These are phyloP conservation scores for Chrysina gloriosa DNA, from an alignment of 2,888 invertebrate genomes.

Conservation along the genomic window DNA sequence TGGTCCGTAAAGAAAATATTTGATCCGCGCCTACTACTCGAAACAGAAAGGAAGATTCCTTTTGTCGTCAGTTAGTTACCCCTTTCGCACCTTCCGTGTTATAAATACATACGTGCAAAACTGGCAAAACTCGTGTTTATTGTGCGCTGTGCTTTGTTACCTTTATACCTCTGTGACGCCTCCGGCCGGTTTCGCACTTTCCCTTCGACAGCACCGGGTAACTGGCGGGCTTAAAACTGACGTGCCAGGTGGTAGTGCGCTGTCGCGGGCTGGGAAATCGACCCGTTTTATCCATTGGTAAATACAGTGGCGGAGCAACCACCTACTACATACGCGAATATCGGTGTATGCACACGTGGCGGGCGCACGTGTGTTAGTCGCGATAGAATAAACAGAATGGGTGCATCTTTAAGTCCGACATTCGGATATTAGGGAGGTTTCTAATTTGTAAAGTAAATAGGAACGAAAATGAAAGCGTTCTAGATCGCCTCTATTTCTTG, in stretches of 20 bases:
- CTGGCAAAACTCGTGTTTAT: not conserved
- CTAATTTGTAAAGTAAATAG: too few relatives aligned
- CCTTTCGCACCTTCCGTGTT: not conserved
- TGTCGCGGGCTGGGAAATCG: slow-evolving; percentile 55
- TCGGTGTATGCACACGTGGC: too few relatives aligned
- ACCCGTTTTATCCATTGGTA: slow-evolving; percentile 41
- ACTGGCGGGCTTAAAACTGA: slow-evolving; percentile 47
- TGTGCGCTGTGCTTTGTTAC: slow-evolving; percentile 56
- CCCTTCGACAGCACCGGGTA: slow-evolving; percentile 50
- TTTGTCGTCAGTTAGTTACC: too few relatives aligned
- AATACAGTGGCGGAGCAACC: slow-evolving; percentile 45
- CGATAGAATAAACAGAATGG: too few relatives aligned
- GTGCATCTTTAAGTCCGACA: too few relatives aligned
- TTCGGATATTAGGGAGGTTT: too few relatives aligned
- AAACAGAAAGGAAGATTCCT: not conserved
- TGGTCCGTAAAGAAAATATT: too few relatives aligned
- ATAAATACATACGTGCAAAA: not conserved
- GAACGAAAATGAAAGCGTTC: too few relatives aligned
- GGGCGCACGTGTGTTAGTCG: too few relatives aligned
- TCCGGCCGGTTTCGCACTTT: slow-evolving; percentile 53
- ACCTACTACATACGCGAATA: not conserved
- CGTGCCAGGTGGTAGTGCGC: slow-evolving; percentile 52
- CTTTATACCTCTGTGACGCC: slow-evolving; percentile 52
- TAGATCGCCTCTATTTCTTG: too few relatives aligned
- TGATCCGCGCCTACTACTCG: too few relatives aligned